Conservation (phyloP, 2,888 invertebrate genomes). For the Hyppa rectilinea region DNA sequence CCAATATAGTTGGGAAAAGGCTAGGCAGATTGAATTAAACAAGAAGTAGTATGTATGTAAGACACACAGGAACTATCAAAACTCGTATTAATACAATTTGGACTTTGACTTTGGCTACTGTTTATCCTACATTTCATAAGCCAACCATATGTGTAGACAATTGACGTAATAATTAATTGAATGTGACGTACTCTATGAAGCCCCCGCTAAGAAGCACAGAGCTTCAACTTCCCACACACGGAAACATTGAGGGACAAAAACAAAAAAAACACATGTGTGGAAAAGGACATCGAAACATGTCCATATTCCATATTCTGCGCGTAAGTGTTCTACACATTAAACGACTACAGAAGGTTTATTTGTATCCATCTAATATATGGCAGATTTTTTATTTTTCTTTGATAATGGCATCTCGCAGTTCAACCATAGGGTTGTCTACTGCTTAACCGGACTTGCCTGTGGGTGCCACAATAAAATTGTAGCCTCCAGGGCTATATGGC, state of each 20-base stretch:
- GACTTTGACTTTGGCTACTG: too few relatives aligned
- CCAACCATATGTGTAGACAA: conserved; percentile 17
- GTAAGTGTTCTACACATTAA: neutral
- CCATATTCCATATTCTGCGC: conserved; percentile 4
- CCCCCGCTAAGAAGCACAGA: conserved; percentile 20
- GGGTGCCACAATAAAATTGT: too few relatives aligned
- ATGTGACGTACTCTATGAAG: conserved; percentile 1
- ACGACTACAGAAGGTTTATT: conserved; percentile 5
- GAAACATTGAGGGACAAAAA: conserved; percentile 16
- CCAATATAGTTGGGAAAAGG: too few relatives aligned
- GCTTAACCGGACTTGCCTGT: too few relatives aligned
- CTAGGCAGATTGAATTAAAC: too few relatives aligned
- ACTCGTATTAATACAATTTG: too few relatives aligned
- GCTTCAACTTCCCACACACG: conserved; percentile 21
- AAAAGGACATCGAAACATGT: conserved; percentile 6
- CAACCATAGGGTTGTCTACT: too few relatives aligned
- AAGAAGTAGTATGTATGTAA: neutral
- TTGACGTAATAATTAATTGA: conserved; percentile 35
- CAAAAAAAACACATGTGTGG: conserved; percentile 4
- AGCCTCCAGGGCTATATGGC: too few relatives aligned
- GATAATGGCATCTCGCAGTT: too few relatives aligned
- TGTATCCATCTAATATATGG: too few relatives aligned
- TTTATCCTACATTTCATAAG: conserved; percentile 8
- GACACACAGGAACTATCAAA: neutral
- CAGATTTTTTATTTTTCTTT: too few relatives aligned